phyloP scores from a whole-genome alignment of 2,113 vertebrate species.

The Jaculus jaculus region DNA sequence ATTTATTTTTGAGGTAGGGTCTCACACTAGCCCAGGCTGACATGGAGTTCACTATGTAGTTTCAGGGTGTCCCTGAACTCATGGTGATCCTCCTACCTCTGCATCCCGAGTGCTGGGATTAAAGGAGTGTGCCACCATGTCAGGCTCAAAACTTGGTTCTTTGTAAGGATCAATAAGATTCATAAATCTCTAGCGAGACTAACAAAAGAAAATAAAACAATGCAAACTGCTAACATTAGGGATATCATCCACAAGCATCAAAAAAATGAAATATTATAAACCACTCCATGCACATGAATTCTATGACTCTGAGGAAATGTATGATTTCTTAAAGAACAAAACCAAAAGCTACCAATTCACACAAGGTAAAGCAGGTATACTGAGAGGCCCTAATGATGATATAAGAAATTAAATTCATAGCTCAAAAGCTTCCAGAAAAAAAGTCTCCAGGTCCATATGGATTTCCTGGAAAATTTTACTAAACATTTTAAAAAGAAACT shows the following conservation, averaged over 20 bases:
- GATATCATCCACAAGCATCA: not conserved
- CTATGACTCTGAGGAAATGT: slow-evolving; percentile 9
- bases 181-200: slow-evolving; percentile 16
- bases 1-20: no score
- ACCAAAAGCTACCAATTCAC: not conserved
- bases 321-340: slow-evolving; percentile 3
- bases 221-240: not conserved
- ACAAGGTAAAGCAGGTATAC: not conserved
- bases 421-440: slow-evolving; percentile 5
- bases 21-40: no score
- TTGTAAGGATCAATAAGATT: slow-evolving; percentile 19
- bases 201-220: not conserved
- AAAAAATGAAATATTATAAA: not conserved
- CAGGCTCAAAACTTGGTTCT: not conserved
- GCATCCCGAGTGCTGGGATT: no score
- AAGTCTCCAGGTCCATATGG: not conserved
- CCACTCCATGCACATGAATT: not conserved
- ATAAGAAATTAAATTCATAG: not conserved
- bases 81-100: no score
- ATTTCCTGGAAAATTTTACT: slow-evolving; percentile 48
- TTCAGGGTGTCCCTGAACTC: no score
- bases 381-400: not conserved
- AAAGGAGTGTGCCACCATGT: no score
- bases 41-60: no score
- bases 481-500: slow-evolving; percentile 27